phyloP scores from a whole-genome alignment of 2,888 invertebrate genomes.

The Euproctis similis region DNA sequence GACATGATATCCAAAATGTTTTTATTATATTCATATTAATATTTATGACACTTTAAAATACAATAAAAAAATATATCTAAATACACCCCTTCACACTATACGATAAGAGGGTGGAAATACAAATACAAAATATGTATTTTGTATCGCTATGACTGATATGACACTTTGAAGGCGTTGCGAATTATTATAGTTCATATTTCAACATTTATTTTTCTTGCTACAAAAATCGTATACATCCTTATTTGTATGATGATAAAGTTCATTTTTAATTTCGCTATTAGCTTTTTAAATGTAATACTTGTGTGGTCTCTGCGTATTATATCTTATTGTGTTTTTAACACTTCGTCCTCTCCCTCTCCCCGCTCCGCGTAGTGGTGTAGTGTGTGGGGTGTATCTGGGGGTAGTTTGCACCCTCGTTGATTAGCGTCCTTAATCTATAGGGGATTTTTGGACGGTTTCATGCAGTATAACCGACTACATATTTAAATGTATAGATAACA shows the following conservation, averaged over 20 bases:
- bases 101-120: too few relatives aligned
- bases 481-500: too few relatives aligned
- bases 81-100: conserved; percentile 48
- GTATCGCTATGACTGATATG: conserved; percentile 71
- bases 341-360: conserved; percentile 57
- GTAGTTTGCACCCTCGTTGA: conserved; percentile 70
- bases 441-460: conserved; percentile 47
- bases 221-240: conserved; percentile 7
- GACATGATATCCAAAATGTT: conserved; percentile 17
- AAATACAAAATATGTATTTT: conserved; percentile 70
- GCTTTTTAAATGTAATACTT: conserved; percentile 6
- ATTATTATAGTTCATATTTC: conserved; percentile 46
- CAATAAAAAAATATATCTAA: conserved; percentile 36
- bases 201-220: conserved; percentile 7
- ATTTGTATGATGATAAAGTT: too few relatives aligned
- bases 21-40: conserved; percentile 27
- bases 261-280: too few relatives aligned
- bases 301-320: conserved; percentile 38
- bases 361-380: too few relatives aligned
- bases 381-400: conserved; percentile 46
- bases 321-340: conserved; percentile 73
- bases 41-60: conserved; percentile 32
- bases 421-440: conserved; percentile 69
- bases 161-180: conserved; percentile 73
- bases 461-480: too few relatives aligned